Conservation (phyloP, 2,888 invertebrate genomes). For the Protophormia terraenovae region DNA sequence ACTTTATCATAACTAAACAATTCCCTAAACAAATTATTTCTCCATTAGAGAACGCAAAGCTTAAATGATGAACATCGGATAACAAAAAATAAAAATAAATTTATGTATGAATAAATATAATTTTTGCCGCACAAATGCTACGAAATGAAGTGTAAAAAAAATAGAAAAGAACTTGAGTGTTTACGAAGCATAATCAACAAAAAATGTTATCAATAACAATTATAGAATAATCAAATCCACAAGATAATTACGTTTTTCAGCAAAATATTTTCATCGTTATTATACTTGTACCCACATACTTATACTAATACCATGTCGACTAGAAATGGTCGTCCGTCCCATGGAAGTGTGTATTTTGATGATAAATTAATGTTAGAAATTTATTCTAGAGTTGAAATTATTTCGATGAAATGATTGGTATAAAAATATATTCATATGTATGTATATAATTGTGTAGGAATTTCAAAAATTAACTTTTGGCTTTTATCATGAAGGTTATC, state of each 20-base stretch:
- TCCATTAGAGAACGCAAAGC: slow-evolving; percentile 29
- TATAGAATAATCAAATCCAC: slow-evolving; percentile 45
- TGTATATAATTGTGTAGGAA: no score
- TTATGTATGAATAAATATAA: background rate
- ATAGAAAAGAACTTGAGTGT: background rate
- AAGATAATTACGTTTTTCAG: slow-evolving; percentile 21
- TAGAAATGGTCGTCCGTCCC: background rate
- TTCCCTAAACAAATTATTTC: slow-evolving; percentile 55
- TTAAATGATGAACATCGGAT: slow-evolving; percentile 11
- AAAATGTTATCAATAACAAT: slow-evolving; percentile 48
- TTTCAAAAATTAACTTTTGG: no score
- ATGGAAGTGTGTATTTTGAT: no score
- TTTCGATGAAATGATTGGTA: no score
- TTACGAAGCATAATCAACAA: slow-evolving; percentile 8
- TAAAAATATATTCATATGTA: no score
- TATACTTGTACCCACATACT: background rate
- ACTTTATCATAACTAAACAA: slow-evolving; percentile 42
- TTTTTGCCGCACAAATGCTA: background rate
- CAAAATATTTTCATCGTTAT: background rate
- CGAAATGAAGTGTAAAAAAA: background rate
- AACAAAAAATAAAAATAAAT: background rate
- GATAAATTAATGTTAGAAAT: no score
- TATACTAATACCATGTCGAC: background rate
- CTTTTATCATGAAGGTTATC: no score
- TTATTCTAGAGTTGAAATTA: no score